Conservation (phyloP, 2,888 invertebrate species). For the Acanthoscelides obtectus region DNA sequence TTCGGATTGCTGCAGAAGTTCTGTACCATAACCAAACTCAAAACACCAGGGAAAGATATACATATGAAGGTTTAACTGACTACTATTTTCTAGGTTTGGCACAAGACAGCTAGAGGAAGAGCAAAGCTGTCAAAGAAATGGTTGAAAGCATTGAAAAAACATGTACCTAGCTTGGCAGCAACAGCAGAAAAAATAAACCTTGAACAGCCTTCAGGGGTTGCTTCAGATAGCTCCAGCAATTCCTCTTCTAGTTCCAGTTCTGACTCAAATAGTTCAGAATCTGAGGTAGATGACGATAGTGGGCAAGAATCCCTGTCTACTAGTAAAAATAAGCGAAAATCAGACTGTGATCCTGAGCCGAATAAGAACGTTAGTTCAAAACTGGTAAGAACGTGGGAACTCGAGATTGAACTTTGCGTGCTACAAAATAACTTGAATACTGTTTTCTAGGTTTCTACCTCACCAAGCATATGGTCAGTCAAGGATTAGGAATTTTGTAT, state of each 20-base stretch:
- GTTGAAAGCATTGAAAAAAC: conserved; percentile 58
- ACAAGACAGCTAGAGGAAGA: conserved; percentile 90
- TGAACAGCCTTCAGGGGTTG: conserved; percentile 81
- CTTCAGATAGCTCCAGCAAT: conserved; percentile 91
- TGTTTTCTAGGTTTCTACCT: background rate
- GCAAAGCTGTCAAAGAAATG: conserved; percentile 95
- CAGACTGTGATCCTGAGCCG: conserved; percentile 42
- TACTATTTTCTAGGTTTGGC: conserved; percentile 63
- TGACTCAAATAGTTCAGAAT: conserved; percentile 33
- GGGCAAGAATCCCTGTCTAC: conserved; percentile 87
- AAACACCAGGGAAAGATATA: no score
- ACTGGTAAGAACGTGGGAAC: conserved; percentile 28
- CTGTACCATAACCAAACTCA: no score
- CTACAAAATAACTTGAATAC: background rate
- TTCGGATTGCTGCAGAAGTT: no score
- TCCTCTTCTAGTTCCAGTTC: conserved; percentile 65
- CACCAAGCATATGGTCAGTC: background rate
- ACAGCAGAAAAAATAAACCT: conserved; percentile 82
- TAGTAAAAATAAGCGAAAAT: conserved; percentile 71
- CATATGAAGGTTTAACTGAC: no score
- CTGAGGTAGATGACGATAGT: conserved; percentile 62
- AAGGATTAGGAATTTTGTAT: background rate
- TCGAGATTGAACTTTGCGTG: background rate
- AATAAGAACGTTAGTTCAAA: conserved; percentile 35
- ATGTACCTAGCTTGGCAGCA: conserved; percentile 73